These are phyloP conservation scores for Nasua narica DNA, from an alignment of 2,797 vertebrate genomes.

Conservation along the genomic window DNA sequence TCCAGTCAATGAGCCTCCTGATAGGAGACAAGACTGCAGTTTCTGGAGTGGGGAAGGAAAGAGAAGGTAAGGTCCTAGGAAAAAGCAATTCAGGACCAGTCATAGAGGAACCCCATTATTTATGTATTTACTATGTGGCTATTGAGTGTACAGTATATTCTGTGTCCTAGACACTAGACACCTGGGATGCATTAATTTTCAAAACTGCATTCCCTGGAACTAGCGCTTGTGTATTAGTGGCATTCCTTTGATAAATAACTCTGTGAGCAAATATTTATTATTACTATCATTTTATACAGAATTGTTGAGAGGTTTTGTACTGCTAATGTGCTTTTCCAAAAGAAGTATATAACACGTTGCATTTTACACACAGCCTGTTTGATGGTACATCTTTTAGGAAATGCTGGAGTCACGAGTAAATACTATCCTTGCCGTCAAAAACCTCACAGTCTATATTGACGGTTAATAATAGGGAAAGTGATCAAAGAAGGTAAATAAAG, in stretches of 20 bases:
- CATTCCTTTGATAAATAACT: constrained; percentile 19
- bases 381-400: not conserved
- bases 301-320: not conserved
- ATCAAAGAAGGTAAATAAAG: not conserved
- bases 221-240: not conserved
- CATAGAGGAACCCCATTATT: not conserved
- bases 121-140: not conserved
- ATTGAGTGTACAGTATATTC: not conserved
- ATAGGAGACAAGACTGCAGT: not conserved
- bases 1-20: not conserved
- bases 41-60: not conserved
- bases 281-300: constrained; percentile 11
- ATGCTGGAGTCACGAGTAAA: not conserved
- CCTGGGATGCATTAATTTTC: not conserved
- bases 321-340: not conserved
- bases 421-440: not conserved
- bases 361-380: not conserved
- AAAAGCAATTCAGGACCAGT: not conserved
- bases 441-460: not conserved
- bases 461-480: not conserved
- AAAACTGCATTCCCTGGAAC: not conserved
- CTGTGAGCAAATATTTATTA: not conserved
- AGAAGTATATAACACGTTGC: not conserved
- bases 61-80: not conserved
- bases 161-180: not conserved